Base-by-base conservation (phyloP, 2,797 vertebrate species). In the Tinamus major region DNA sequence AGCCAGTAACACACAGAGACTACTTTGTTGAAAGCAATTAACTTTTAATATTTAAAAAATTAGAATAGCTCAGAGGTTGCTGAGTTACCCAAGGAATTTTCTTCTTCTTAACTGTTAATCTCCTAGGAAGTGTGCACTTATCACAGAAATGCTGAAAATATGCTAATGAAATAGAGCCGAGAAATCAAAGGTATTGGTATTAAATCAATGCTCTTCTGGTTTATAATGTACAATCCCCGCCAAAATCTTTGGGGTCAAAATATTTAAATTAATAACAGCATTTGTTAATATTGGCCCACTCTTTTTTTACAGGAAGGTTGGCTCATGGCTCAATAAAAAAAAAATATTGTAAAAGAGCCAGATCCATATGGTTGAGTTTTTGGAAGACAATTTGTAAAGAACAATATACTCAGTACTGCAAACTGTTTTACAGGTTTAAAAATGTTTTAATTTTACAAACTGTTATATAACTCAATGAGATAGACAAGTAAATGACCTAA, bases 401-500 rank as follows among this genome's bases (percentile, higher is more conserved):
- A 72, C 61, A 4, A n/a, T 82, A 49, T 39, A 49, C 13, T 77
- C 6, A 2, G 18, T 44, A 35, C 2, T 39, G 26, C 68, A 93
- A 94, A 31, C 29, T 92, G 61, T 16, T 92, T 79, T 68, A 77
- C 44, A 46, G n/a, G 26, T 77, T 90, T 70, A 41, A 23, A 79
- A 81, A 74, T 64, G 24, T 67, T 92, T 93, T 87, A 53, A 78
- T 87, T 85, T 92, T 46, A 87, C 69, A 65, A 82, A 85, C 74
- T 42, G 8, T 71, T 92, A 35, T 64, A 16, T 75, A 85, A 85
- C 41, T 48, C 39, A 77, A 23, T 35, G 10, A 49, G 19, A 18
- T 15, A 70, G 7, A 41, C 61, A 90, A 77, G 56, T 9, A 79
- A 87, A 79, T 27, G 24, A 85, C 72, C 78, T 79, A 79, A 84